Percentiles rank a stretch among this genome's conserved stretches.
phyloP scores from a whole-genome alignment of 1,140 invertebrate genomes.

The Caenorhabditis remanei region DNA sequence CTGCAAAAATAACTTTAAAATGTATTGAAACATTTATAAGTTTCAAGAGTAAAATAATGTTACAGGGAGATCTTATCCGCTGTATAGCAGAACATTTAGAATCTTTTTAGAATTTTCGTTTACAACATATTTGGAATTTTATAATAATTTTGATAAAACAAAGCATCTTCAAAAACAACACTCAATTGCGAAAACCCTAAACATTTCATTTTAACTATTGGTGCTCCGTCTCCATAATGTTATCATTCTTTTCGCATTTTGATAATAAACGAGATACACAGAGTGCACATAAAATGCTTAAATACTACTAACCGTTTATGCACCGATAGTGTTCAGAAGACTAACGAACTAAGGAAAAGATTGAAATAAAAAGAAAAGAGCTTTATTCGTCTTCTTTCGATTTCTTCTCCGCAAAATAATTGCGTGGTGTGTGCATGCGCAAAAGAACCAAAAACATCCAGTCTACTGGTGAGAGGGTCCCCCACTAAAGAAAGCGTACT shows the following conservation, averaged over 20 bases:
- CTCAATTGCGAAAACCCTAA: no score
- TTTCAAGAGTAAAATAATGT: no score
- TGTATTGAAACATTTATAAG: no score
- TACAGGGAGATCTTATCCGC: no score
- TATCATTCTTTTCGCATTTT: neutral
- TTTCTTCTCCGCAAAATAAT: slow-evolving; percentile 36
- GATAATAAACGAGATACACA: neutral
- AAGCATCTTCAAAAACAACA: no score
- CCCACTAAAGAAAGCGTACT: slow-evolving; percentile 3
- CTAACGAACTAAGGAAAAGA: neutral
- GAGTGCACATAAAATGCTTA: no score
- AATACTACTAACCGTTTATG: neutral
- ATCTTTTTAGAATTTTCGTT: no score
- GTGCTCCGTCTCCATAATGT: neutral
- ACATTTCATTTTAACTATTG: no score
- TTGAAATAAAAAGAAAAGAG: neutral
- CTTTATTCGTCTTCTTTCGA: neutral
- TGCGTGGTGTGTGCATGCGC: slow-evolving; percentile 18
- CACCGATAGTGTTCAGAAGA: neutral
- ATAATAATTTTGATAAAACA: no score
- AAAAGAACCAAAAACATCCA: slow-evolving; percentile 2
- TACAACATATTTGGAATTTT: no score
- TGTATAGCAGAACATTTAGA: no score
- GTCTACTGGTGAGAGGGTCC: neutral
- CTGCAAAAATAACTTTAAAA: slow-evolving; percentile 3